These are phyloP conservation scores for Rhinichthys klamathensis DNA, from an alignment of 2,113 vertebrate genomes.

Conservation along the genomic window DNA sequence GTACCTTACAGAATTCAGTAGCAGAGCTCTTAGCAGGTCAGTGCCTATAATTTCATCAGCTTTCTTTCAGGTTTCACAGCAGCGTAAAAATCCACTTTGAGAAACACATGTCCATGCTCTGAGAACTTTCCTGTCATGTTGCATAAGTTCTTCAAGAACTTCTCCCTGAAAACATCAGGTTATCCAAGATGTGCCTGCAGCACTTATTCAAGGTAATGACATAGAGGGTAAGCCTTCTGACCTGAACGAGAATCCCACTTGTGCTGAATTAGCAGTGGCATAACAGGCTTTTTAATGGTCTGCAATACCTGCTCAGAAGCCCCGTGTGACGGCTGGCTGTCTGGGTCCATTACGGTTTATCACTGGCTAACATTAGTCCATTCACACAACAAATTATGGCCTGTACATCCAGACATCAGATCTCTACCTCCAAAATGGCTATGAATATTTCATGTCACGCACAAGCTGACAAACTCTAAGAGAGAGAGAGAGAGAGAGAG, in stretches of 20 bases:
- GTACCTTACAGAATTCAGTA: not conserved
- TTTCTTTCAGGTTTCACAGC: constrained; percentile 6
- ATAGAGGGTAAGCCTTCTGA: not conserved
- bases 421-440: constrained; percentile 54
- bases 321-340: constrained; percentile 58
- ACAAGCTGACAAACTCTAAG: constrained; percentile 32
- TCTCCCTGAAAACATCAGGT: not conserved
- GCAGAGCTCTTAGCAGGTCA: not conserved
- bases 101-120: not conserved
- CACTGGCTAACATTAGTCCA: constrained; percentile 50
- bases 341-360: constrained; percentile 68
- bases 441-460: constrained; percentile 64
- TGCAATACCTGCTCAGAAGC: constrained; percentile 66
- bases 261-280: constrained; percentile 70
- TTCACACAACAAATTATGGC: constrained; percentile 22
- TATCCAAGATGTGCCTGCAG: not conserved
- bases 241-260: constrained; percentile 48
- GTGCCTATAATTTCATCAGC: constrained; percentile 1
- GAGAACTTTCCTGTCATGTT: constrained; percentile 12
- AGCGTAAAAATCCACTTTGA: not conserved
- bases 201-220: constrained; percentile 23
- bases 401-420: not conserved
- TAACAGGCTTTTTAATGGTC: constrained; percentile 73
- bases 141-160: constrained; percentile 23
- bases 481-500: too few relatives aligned